phyloP scores from a whole-genome alignment of 2,113 vertebrate species.

The Chauna torquata region DNA sequence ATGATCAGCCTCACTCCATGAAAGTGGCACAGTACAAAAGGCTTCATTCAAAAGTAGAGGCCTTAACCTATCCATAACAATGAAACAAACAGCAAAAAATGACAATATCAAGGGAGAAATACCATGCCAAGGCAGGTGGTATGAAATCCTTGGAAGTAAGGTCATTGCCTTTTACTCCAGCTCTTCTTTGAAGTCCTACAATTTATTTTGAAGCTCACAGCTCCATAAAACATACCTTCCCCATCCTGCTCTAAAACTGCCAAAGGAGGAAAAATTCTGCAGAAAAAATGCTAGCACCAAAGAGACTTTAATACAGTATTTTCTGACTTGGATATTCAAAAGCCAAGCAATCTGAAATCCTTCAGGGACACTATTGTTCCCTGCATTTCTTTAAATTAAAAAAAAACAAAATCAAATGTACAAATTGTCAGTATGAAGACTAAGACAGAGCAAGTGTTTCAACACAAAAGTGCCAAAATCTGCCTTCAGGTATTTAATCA shows the following conservation, averaged over 20 bases:
- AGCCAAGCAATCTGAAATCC: neutral
- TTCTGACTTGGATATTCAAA: neutral
- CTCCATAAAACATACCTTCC: neutral
- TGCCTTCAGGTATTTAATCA: neutral
- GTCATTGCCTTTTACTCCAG: neutral
- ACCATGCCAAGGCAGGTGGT: accelerated
- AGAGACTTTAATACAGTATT: neutral
- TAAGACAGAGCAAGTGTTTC: neutral
- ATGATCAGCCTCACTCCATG: accelerated
- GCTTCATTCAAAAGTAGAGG: too few relatives aligned
- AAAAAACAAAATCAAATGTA: neutral
- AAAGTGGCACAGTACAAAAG: accelerated
- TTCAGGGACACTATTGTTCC: neutral
- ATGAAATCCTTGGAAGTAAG: neutral
- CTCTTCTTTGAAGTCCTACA: neutral
- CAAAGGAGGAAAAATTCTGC: neutral
- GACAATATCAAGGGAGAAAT: neutral
- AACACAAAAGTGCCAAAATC: neutral
- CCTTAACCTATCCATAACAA: neutral
- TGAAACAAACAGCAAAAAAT: neutral
- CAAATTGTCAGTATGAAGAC: accelerated
- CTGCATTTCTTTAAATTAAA: neutral
- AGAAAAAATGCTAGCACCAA: neutral
- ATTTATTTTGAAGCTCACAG: neutral
- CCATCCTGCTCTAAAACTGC: neutral